Base-by-base conservation (phyloP, 1,140 invertebrate genomes). In the Drosophila subobscura region DNA sequence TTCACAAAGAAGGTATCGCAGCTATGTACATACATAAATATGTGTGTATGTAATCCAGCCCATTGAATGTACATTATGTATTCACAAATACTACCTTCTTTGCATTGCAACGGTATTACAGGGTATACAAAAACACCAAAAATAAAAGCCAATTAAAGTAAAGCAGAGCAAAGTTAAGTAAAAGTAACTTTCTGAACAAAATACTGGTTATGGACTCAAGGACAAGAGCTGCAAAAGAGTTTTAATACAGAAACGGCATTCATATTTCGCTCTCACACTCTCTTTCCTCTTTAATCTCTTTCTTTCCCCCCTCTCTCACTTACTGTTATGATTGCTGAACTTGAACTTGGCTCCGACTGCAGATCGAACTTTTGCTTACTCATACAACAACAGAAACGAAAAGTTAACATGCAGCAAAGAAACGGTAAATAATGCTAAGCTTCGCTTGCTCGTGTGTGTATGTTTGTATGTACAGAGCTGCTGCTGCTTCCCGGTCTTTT, bases 391-490 rank as follows among this genome's bases (percentile, higher is more conserved):
- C 33, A 41, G n/a, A 23, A 44, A 23, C 20, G 45, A 33, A 53
- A 42, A n/a, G 46, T 37, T 37, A 33, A 25, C 33, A 37, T 12
- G 2, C 42, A 8, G 23, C 45, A 10, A 37, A 29, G 29, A 74
- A 74, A 74, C 71, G 42, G 71, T 74, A 74, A 74, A 74, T 74
- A 59, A 73, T 57, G 51, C 59, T 44, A 57, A 55, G 53, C 71
- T 65, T 73, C 23, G 33, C 40, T 56, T 20, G 33, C 64, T 53
- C 40, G 29, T 42, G 44, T 53, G 25, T 5, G 45, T 57, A 16
- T 29, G 5, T 46, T 45, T 29, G 41, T 46, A 23, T 46, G n/a
- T 45, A 46, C 37, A 2, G n/a, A 40, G 55, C 10, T 16, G 41
- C 16, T 22, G 25, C 33, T 41, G 51, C 64, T 70, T 70, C 66